Evolutionary conservation across 2,113 vertebrate genomes (phyloP), one percentile per base, ranked within the genome.

Genomic region (Thunnus maccoyii): DNA sequence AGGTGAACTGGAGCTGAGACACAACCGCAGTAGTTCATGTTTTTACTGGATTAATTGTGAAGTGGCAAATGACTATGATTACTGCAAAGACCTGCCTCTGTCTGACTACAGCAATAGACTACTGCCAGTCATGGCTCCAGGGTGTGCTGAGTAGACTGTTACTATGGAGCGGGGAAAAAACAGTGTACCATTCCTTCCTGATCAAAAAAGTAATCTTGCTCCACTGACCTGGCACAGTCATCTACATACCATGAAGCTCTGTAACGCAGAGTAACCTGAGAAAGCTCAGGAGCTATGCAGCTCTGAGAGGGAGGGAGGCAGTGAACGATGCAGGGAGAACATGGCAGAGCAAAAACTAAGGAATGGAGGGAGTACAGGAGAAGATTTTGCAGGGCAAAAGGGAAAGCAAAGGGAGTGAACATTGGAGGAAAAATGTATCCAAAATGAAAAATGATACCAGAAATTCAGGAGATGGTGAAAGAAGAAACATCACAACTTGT

Each of bases 191-290:
- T 73, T 50, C 27, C 63, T 27, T 47, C 50, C 58, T 79, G 72
- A 86, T 87, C 61, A 84, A 84, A 82, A 78, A 62, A 72, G 69
- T 79, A 60, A 75, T 48, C 50, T 71, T 14, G 41, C 36, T 74
- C 41, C 69, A 44, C 75, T 82, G 82, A 47, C 55, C 60, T 70
- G 78, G 78, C 76, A 88, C 65, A 52, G 52, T 75, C 72, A 63
- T 81, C 79, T 75, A 85, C 88, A 92, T 88, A 92, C 87, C 92
- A 74, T 47, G 47, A 80, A 50, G 83, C 83, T 89, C 57, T 47
- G 89, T 83, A 90, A 91, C 82, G 66, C 76, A 27, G 63, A 77
- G 90, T 81, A 91, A 93, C 86, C 89, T 80, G 88, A 94, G 86
- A 88, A 72, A 88, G 72, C 54, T 1, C 47, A 73, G 70, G 66